Conservation (phyloP, 2,113 vertebrate species). For the Ceyx melanurus region DNA sequence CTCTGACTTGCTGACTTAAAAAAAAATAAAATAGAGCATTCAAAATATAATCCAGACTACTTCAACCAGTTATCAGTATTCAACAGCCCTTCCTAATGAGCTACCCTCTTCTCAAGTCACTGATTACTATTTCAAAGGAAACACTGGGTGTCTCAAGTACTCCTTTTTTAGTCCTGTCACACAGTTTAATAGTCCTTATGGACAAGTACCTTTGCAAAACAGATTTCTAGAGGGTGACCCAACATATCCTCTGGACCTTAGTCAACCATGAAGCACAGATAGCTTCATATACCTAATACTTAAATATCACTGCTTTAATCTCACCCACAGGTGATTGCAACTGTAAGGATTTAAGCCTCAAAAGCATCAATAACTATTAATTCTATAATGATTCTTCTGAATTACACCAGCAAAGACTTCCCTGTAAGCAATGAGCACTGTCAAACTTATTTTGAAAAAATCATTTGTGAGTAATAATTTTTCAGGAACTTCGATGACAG, state of each 20-base stretch:
- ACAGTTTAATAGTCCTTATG: not conserved
- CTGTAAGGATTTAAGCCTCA: not conserved
- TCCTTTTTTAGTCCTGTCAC: not conserved
- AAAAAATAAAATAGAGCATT: not conserved
- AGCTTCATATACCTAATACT: not conserved
- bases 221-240: slow-evolving; percentile 8
- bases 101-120: slow-evolving; percentile 21
- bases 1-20: not conserved
- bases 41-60: slow-evolving; percentile 29
- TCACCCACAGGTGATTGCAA: not conserved
- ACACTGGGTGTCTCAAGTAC: slow-evolving; percentile 16
- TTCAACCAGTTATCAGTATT: slow-evolving; percentile 14
- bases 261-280: not conserved
- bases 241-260: not conserved
- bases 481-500: not conserved
- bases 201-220: slow-evolving; percentile 28
- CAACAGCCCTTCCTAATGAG: slow-evolving; percentile 20
- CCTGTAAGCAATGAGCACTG: not conserved
- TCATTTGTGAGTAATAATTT: not conserved
- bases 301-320: not conserved
- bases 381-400: not conserved
- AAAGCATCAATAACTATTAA: not conserved
- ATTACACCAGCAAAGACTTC: not conserved
- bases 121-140: slow-evolving; percentile 52
- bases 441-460: not conserved